A percentile compares a stretch with the other conserved stretches of the same genome.
phyloP scores from a whole-genome alignment of 2,113 vertebrate species.

The Hemiprocne comata region DNA sequence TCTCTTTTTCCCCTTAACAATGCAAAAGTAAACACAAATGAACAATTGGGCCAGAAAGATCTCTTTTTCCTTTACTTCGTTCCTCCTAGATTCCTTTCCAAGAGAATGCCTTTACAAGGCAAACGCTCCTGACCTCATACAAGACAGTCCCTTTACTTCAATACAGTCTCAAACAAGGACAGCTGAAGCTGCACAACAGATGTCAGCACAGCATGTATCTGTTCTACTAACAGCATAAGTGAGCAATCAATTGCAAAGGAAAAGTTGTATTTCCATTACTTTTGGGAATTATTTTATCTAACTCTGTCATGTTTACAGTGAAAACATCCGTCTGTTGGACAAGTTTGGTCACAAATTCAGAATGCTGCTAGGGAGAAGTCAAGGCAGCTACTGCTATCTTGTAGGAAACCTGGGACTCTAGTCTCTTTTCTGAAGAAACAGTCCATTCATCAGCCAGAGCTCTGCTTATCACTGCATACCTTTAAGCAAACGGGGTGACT shows the following conservation, averaged over 20 bases:
- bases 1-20: constrained; percentile 48
- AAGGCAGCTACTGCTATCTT: not conserved
- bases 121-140: not conserved
- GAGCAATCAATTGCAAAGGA: not conserved
- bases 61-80: constrained; percentile 58
- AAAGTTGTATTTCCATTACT: not conserved
- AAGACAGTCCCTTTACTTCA: not conserved
- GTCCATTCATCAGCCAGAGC: constrained; percentile 26
- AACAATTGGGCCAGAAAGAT: constrained; percentile 35
- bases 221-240: not conserved
- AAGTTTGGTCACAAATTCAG: constrained; percentile 8
- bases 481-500: not conserved
- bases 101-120: not conserved
- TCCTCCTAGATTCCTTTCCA: constrained; percentile 46
- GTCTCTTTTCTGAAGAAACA: constrained; percentile 20
- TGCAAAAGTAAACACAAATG: constrained; percentile 62
- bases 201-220: not conserved
- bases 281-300: constrained; percentile 3
- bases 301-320: not conserved
- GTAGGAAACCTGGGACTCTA: not conserved
- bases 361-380: not conserved
- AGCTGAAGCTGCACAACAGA: not conserved
- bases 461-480: constrained; percentile 16
- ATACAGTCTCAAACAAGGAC: not conserved
- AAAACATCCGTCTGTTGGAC: not conserved